Evolutionary conservation across 2,888 invertebrate species (phyloP).

Genomic region (Andrena praecox): DNA sequence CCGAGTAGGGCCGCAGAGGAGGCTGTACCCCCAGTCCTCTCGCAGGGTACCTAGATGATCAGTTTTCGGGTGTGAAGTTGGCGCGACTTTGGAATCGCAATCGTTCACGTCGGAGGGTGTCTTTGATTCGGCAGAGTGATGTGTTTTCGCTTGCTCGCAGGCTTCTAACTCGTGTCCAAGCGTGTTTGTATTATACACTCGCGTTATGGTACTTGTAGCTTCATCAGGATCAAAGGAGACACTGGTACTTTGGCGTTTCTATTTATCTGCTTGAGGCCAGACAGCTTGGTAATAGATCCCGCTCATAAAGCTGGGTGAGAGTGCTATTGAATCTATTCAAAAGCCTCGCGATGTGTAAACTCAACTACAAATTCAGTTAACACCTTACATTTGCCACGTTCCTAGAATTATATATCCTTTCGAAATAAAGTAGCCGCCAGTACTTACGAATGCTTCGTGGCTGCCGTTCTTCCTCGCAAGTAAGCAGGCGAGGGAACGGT

Average conservation of each 20-base stretch:
- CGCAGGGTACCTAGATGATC: neutral
- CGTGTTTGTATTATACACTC: slow-evolving; percentile 5
- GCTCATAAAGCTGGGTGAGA: too few species aligned
- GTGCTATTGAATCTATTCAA: too few species aligned
- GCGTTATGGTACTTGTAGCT: slow-evolving; percentile 8
- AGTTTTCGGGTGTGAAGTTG: neutral
- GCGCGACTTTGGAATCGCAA: slow-evolving; percentile 2
- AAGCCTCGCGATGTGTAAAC: too few species aligned
- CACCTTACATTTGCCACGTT: too few species aligned
- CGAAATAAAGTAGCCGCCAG: too few species aligned
- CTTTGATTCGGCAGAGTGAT: neutral
- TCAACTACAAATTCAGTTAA: too few species aligned
- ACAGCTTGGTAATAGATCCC: slow-evolving; percentile 3
- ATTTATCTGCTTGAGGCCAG: neutral
- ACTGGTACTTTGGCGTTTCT: neutral
- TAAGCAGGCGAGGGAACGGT: neutral
- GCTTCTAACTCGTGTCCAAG: slow-evolving; percentile 5
- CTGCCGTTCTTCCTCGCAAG: neutral
- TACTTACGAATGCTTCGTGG: too few species aligned
- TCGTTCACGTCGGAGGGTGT: neutral
- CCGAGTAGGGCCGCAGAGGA: too few species aligned
- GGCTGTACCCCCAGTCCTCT: neutral
- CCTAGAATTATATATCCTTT: too few species aligned
- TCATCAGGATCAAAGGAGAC: slow-evolving; percentile 14
- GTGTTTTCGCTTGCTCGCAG: neutral